Percentiles rank a stretch among this genome's conserved stretches.
These are phyloP conservation scores for Xanthia togata DNA, from an alignment of 2,888 invertebrate species.

Conservation along the genomic window DNA sequence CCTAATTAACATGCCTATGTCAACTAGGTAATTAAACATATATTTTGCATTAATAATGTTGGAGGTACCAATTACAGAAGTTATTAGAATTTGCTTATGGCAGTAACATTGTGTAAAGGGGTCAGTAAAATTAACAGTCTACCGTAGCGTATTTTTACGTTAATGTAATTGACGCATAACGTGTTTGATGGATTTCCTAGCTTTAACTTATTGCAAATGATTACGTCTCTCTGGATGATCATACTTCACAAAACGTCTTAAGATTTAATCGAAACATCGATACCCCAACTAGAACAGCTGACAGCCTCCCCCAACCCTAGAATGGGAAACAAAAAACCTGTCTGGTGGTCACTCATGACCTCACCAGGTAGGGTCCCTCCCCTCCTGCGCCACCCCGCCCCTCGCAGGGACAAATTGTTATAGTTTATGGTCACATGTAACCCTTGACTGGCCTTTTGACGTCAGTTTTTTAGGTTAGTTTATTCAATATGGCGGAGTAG, in stretches of 20 bases:
- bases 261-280: constrained; percentile 50
- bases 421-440: constrained; percentile 67
- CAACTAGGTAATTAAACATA: not conserved
- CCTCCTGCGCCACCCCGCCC: constrained; percentile 33
- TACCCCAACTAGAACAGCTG: constrained; percentile 71
- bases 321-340: constrained; percentile 81
- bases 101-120: not conserved
- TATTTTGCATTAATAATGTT: not conserved
- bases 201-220: not conserved
- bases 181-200: not conserved
- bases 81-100: not conserved
- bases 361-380: constrained; percentile 77
- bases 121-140: constrained; percentile 17
- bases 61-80: not conserved
- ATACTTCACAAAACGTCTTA: no score
- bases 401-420: constrained; percentile 71
- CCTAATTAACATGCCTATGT: no score
- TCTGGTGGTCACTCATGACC: constrained; percentile 82
- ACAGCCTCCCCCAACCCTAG: constrained; percentile 70
- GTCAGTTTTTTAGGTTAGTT: constrained; percentile 33
- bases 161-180: constrained; percentile 17
- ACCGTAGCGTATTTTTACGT: constrained; percentile 1
- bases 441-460: constrained; percentile 56
- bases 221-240: not conserved
- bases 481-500: constrained; percentile 18